These are phyloP conservation scores for Elachura formosa DNA, from an alignment of 2,113 vertebrate species.

Conservation along the genomic window DNA sequence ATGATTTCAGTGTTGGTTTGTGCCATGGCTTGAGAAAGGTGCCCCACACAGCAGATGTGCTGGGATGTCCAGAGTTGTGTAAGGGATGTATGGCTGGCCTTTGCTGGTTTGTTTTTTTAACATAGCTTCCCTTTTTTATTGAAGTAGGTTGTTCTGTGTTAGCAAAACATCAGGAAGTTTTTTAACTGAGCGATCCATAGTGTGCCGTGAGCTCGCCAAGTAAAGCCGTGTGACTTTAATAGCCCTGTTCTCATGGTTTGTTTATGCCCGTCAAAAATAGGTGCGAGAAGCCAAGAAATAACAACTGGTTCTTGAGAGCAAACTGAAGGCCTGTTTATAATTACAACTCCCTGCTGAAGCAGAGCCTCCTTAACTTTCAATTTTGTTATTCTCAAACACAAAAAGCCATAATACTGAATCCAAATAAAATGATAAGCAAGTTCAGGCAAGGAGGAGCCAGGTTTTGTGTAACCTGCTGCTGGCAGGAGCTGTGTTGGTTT, in stretches of 20 bases:
- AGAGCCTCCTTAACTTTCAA: background rate
- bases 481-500: background rate
- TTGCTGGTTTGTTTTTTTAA: background rate
- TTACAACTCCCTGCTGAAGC: background rate
- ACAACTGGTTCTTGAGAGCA: background rate
- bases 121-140: background rate
- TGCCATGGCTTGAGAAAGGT: background rate
- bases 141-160: background rate
- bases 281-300: background rate
- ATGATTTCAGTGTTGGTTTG: background rate
- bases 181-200: background rate
- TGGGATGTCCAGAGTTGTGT: too few relatives aligned
- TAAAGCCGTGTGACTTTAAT: conserved; percentile 24
- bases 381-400: background rate
- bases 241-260: background rate
- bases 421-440: rapidly evolving
- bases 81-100: background rate
- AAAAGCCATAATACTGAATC: rapidly evolving
- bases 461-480: background rate
- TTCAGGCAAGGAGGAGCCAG: background rate
- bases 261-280: background rate
- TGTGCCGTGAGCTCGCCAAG: background rate
- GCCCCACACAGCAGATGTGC: background rate
- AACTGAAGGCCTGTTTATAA: background rate
- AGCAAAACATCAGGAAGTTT: background rate